Percentiles rank a stretch among this genome's conserved stretches.
Evolutionary conservation across 2,797 vertebrate genomes (phyloP).

Genomic region (Gobionotothen gibberifrons): DNA sequence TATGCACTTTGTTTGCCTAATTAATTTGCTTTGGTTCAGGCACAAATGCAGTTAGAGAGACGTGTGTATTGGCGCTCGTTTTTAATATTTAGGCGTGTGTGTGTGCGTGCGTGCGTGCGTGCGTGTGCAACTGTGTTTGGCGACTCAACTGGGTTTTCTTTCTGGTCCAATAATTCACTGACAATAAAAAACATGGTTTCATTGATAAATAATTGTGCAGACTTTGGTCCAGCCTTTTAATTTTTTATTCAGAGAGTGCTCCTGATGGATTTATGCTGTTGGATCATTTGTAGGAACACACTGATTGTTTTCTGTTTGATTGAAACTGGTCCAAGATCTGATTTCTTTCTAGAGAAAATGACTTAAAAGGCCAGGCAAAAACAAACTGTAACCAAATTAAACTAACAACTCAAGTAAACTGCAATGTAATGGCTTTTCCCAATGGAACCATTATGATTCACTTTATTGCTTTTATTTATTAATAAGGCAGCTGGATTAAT

Average conservation of each 20-base stretch:
- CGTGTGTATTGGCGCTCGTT: conserved; percentile 5
- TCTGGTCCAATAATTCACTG: conserved; percentile 44
- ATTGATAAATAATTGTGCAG: conserved; percentile 43
- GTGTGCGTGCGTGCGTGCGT: conserved; percentile 5
- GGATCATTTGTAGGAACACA: conserved; percentile 20
- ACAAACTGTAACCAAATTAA: conserved; percentile 18
- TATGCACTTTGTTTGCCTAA: conserved; percentile 78
- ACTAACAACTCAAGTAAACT: conserved; percentile 18
- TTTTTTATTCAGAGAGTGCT: conserved; percentile 27
- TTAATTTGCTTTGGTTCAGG: conserved; percentile 77
- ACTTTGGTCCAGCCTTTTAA: conserved; percentile 19
- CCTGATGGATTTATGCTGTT: conserved; percentile 22
- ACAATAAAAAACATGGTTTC: conserved; percentile 38
- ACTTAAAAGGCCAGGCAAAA: conserved; percentile 14
- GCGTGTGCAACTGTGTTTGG: conserved; percentile 25
- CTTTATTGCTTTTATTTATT: conserved; percentile 29
- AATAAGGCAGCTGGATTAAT: conserved; percentile 14
- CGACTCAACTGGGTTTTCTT: conserved; percentile 29
- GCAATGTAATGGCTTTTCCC: conserved; percentile 10
- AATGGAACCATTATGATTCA: conserved; percentile 1
- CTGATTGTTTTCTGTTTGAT: conserved; percentile 42
- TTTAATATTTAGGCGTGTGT: conserved; percentile 20
- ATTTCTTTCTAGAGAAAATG: conserved; percentile 9
- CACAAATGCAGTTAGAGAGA: conserved; percentile 50
- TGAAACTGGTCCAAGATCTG: conserved; percentile 16